phyloP scores from a whole-genome alignment of 37 sponge, comb jelly and placozoan genomes.

The Ephydatia muelleri region DNA sequence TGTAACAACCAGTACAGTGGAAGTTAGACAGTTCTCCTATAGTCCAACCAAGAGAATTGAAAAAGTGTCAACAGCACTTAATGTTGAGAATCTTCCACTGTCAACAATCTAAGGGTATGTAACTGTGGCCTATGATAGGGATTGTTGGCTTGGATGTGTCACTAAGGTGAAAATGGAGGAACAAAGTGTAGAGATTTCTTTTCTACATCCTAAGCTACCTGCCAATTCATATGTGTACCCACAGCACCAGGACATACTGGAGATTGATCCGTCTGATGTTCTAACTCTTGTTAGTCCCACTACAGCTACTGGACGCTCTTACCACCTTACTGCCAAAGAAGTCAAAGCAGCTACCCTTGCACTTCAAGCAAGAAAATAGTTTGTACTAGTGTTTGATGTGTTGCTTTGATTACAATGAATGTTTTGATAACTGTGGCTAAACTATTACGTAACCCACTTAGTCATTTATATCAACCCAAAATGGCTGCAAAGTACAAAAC shows the following conservation, averaged over 20 bases:
- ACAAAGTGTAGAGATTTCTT: constrained; percentile 14
- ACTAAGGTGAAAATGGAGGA: neutral
- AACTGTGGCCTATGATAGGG: neutral
- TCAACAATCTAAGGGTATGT: neutral
- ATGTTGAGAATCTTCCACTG: neutral
- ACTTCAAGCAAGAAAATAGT: neutral
- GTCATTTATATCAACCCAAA: neutral
- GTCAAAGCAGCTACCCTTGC: neutral
- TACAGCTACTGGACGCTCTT: constrained; percentile 28
- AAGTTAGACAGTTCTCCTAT: neutral
- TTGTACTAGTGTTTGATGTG: neutral
- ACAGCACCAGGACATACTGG: neutral
- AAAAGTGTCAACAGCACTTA: neutral
- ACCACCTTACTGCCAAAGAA: neutral
- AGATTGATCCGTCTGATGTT: constrained; percentile 8
- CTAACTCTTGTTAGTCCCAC: constrained; percentile 24
- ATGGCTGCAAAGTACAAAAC: neutral
- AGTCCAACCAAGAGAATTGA: neutral
- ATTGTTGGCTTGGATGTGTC: neutral
- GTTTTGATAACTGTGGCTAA: neutral
- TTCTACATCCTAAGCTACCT: constrained; percentile 38
- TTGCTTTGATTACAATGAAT: neutral
- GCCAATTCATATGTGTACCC: constrained; percentile 36
- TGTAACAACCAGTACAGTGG: neutral
- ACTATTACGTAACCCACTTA: neutral